Evolutionary conservation across 2,797 vertebrate species (phyloP).

Genomic region (Rhabdomys pumilio): DNA sequence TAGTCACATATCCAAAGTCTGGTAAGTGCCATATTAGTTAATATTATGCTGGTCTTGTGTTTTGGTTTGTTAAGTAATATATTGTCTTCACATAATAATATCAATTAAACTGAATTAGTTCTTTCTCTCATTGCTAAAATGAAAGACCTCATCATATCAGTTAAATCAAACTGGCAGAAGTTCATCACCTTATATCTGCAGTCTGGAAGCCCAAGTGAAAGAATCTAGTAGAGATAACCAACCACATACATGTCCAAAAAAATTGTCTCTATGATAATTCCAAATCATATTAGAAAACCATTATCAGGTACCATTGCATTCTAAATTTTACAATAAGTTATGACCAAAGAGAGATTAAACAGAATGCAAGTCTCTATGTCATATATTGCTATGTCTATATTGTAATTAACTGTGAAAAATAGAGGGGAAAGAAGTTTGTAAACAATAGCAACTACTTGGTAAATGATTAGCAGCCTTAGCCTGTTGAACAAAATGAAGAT

Average conservation of each 20-base stretch:
- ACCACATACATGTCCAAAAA: not conserved
- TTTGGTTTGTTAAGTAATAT: not conserved
- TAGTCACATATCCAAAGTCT: constrained; percentile 84
- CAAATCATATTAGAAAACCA: not conserved
- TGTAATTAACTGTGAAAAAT: not conserved
- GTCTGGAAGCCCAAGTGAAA: not conserved
- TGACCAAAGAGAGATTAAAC: not conserved
- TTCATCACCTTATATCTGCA: not conserved
- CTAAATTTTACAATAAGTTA: not conserved
- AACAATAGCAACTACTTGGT: not conserved
- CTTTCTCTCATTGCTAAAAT: not conserved
- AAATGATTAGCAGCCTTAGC: not conserved
- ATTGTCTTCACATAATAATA: not conserved
- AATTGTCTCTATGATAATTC: not conserved
- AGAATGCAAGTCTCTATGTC: not conserved
- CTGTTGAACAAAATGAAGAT: not conserved
- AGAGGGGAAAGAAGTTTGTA: not conserved
- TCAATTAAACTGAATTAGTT: not conserved
- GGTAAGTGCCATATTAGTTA: constrained; percentile 65
- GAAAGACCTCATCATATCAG: not conserved
- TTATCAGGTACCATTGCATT: not conserved
- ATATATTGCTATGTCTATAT: not conserved
- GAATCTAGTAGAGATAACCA: not conserved
- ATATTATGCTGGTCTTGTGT: not conserved
- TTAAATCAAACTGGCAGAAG: not conserved